phyloP scores from a whole-genome alignment of 2,888 invertebrate species.

The Seira musarum region DNA sequence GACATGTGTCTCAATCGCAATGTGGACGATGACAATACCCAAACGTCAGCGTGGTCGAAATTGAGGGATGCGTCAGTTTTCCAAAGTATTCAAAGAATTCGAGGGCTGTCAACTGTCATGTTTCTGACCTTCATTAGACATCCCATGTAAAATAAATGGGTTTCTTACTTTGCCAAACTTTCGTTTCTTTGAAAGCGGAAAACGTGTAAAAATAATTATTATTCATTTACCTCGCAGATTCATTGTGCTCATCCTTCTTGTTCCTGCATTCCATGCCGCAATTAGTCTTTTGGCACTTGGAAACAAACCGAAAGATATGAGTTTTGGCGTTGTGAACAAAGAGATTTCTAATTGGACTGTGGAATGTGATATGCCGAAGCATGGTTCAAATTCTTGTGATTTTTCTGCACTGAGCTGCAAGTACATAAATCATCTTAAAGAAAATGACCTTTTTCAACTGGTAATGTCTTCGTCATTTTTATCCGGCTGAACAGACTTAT shows the following conservation, averaged over 20 bases:
- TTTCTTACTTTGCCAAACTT: neutral
- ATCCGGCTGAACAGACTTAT: neutral
- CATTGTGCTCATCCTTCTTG: neutral
- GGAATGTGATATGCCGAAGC: neutral
- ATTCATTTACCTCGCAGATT: neutral
- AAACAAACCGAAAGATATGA: neutral
- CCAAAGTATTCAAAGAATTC: neutral
- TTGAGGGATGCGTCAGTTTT: neutral
- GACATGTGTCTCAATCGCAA: no score
- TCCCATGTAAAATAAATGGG: constrained; percentile 13
- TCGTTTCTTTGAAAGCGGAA: neutral
- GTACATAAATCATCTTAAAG: constrained; percentile 8
- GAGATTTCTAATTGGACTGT: constrained; percentile 15
- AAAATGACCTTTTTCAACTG: neutral
- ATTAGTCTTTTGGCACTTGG: neutral
- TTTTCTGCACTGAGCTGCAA: constrained; percentile 20
- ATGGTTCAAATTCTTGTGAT: constrained; percentile 14
- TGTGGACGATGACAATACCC: no score
- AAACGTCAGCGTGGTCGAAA: neutral
- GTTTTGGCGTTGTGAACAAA: constrained; percentile 1
- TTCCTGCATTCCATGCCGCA: constrained; percentile 6
- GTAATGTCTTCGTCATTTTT: neutral
- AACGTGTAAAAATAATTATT: neutral
- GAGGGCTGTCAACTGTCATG: constrained; percentile 13
- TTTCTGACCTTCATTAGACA: constrained; percentile 2